Conservation (phyloP, 2,888 invertebrate species). For the Lingula anatina region DNA sequence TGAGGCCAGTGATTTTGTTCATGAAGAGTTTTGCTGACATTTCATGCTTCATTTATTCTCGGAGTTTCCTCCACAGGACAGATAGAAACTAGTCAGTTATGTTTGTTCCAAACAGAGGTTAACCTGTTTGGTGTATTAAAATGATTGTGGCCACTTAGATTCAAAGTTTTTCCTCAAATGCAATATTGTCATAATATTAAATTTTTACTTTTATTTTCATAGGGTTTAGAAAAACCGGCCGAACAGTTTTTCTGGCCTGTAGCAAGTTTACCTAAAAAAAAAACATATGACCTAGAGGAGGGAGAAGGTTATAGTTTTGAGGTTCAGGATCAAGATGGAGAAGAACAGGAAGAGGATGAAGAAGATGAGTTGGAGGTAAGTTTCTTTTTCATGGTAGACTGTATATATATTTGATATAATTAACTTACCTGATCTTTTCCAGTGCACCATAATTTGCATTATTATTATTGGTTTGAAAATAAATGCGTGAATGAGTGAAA, state of each 20-base stretch:
- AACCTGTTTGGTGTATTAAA: neutral
- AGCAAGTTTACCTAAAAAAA: conserved; percentile 19
- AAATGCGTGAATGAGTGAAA: no score
- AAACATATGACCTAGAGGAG: no score
- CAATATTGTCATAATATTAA: neutral
- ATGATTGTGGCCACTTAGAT: conserved; percentile 2
- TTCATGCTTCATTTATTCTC: no score
- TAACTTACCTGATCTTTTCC: neutral
- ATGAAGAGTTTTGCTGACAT: no score
- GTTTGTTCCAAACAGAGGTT: neutral
- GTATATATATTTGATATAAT: no score
- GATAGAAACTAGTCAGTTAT: no score
- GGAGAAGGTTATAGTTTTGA: neutral
- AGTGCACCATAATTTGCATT: no score
- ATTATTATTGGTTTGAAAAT: no score
- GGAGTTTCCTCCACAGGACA: no score
- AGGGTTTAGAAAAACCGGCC: conserved; percentile 54
- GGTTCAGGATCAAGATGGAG: neutral
- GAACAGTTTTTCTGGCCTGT: conserved; percentile 62
- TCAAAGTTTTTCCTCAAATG: neutral
- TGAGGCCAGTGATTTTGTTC: no score
- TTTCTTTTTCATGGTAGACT: neutral
- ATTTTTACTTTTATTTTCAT: conserved; percentile 12
- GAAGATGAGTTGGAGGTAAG: conserved; percentile 17
- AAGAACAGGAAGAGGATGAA: conserved; percentile 12